Base-by-base conservation (phyloP, 2,113 vertebrate species). In the Silurus glanis region DNA sequence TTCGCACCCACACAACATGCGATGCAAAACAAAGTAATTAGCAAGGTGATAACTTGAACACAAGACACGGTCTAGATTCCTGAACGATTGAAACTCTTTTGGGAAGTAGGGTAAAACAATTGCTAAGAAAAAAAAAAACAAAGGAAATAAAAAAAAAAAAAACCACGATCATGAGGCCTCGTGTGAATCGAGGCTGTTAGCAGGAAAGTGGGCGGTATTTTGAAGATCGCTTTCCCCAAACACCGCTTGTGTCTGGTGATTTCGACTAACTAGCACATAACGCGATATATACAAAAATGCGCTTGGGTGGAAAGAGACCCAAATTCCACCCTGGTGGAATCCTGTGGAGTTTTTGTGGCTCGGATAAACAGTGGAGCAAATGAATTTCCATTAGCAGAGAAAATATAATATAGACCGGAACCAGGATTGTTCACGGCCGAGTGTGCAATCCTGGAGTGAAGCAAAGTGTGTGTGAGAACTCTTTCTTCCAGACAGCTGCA, bases 241-340 rank as follows among this genome's bases (percentile, higher is more conserved):
- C 80, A 49, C 10, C 5, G 0, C 64, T 62, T 64, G 58, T 61
- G 37, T 12, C 80, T 81, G 28, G 21, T 64, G 59, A 49, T 64
- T 81, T 12, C 19, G n/a, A 64, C 10, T 81, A 62, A 64, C 80
- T 14, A 64, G 37, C 37, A 64, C 80, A 64, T 81, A 49, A 81
- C n/a, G 59, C 45, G 7, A 21, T 64, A 8, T 12, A 37, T 37
- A 37, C 37, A 2, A 21, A 64, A 64, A 81, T 61, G 37, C 47
- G 80, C 19, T 47, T n/a, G 10, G 37, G 37, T 64, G 37, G 45
- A 81, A 81, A 81, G 28, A 23, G 80, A 81, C 21, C 6, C 59
- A 23, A 45, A 9, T 23, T 13, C 3, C 37, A 47, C 37, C 80
- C 56, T 19, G 37, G 25, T 58, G 53, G 25, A 58, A 61, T 80